A percentile compares a stretch with the other conserved stretches of the same genome.
phyloP scores from a whole-genome alignment of 1,140 invertebrate species.

The Trypoxylus dichotomus region DNA sequence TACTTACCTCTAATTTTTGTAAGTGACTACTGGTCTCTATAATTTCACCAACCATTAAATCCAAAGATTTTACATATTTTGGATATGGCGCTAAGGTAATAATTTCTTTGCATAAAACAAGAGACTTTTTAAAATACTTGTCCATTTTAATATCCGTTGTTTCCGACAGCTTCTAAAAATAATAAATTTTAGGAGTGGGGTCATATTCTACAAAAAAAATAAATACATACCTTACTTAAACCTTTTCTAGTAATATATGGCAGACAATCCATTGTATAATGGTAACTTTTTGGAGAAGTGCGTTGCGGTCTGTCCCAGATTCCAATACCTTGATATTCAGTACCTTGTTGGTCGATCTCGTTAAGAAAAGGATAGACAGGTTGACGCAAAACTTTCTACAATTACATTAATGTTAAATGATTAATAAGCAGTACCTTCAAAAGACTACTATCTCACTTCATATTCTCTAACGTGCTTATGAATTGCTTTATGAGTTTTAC shows the following conservation, averaged over 20 bases:
- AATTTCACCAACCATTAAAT: slow-evolving; percentile 65
- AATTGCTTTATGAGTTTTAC: slow-evolving; percentile 84
- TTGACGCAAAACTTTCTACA: slow-evolving; percentile 56
- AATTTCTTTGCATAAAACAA: slow-evolving; percentile 64
- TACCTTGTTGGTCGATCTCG: slow-evolving; percentile 51
- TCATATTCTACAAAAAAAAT: background rate
- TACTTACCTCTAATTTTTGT: slow-evolving; percentile 64
- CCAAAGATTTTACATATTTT: slow-evolving; percentile 61
- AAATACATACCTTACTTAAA: slow-evolving; percentile 34
- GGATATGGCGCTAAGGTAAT: slow-evolving; percentile 61
- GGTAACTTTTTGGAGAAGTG: slow-evolving; percentile 53
- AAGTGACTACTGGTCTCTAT: slow-evolving; percentile 66
- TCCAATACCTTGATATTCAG: slow-evolving; percentile 53
- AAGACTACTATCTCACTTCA: slow-evolving; percentile 38
- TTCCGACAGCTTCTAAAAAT: background rate
- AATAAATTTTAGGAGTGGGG: background rate
- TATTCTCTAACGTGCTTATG: slow-evolving; percentile 86
- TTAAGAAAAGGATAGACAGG: slow-evolving; percentile 55
- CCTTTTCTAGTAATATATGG: slow-evolving; percentile 46
- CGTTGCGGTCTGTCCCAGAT: slow-evolving; percentile 61
- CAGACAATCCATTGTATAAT: slow-evolving; percentile 57
- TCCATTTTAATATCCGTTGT: slow-evolving; percentile 41
- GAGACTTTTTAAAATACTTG: slow-evolving; percentile 61
- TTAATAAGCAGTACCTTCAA: background rate
- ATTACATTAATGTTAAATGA: background rate